Conservation (phyloP, 2,797 vertebrate species). For the Pseudomugil gertrudae region DNA sequence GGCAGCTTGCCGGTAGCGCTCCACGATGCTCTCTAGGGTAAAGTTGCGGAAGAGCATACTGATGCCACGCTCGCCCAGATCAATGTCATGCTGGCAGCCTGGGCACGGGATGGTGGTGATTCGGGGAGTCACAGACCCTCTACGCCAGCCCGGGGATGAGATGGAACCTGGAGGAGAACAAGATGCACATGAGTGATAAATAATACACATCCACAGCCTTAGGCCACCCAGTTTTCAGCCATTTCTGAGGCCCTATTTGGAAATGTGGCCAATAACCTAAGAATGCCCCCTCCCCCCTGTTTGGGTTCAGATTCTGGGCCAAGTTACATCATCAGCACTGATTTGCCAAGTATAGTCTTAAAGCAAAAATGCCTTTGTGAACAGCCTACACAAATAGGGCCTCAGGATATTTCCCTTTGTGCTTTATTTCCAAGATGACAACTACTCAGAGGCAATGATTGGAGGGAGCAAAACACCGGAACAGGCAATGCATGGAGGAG, state of each 20-base stretch:
- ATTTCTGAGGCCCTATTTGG: slow-evolving; percentile 63
- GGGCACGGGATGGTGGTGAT: slow-evolving; percentile 92
- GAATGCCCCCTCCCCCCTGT: not conserved
- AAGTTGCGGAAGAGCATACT: slow-evolving; percentile 96
- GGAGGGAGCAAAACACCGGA: slow-evolving; percentile 46
- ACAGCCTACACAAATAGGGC: slow-evolving; percentile 58
- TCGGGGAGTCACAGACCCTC: slow-evolving; percentile 89
- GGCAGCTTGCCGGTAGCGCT: slow-evolving; percentile 95
- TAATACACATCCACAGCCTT: not conserved
- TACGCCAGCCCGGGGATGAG: slow-evolving; percentile 89
- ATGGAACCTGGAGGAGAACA: slow-evolving; percentile 75
- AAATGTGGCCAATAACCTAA: slow-evolving; percentile 30
- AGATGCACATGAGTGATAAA: slow-evolving; percentile 7
- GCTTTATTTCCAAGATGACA: slow-evolving; percentile 62
- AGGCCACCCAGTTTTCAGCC: slow-evolving; percentile 41
- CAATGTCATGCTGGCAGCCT: slow-evolving; percentile 92
- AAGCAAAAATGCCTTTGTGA: slow-evolving; percentile 38
- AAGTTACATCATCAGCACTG: slow-evolving; percentile 44
- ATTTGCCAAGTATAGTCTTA: slow-evolving; percentile 46
- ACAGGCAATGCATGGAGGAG: slow-evolving; percentile 51
- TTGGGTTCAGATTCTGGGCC: slow-evolving; percentile 41
- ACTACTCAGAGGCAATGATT: slow-evolving; percentile 35
- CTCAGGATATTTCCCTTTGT: slow-evolving; percentile 60
- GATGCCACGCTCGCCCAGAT: slow-evolving; percentile 96
- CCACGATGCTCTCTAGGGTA: slow-evolving; percentile 95